Conservation (phyloP, 1,140 invertebrate species). For the Camponotus floridanus region DNA sequence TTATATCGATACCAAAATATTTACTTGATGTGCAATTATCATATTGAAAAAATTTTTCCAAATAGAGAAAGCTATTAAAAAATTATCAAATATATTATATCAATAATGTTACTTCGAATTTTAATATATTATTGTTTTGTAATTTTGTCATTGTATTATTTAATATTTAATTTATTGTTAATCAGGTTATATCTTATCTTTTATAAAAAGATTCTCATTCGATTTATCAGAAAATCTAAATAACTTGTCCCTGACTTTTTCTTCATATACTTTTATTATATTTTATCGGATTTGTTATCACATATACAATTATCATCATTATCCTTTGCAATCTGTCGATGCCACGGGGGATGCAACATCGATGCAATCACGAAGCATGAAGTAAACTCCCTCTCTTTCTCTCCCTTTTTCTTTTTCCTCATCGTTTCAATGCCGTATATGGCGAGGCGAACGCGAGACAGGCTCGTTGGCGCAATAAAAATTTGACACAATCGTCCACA, state of each 20-base stretch:
- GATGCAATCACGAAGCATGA: not conserved
- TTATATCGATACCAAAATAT: not conserved
- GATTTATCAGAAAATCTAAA: not conserved
- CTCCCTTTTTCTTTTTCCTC: constrained; percentile 9
- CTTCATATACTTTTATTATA: not conserved
- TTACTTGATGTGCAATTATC: not conserved
- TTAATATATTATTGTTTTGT: not conserved
- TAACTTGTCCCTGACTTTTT: not conserved
- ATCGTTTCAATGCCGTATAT: constrained; percentile 63
- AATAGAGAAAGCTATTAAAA: not conserved
- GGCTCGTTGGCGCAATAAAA: constrained; percentile 80
- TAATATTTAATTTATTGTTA: not conserved
- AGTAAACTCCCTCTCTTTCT: not conserved
- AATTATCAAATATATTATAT: not conserved
- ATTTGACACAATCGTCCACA: constrained; percentile 81
- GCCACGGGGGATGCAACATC: not conserved
- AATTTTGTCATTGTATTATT: too few relatives aligned
- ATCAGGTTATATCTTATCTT: not conserved
- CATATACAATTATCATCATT: constrained; percentile 28
- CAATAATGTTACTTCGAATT: not conserved
- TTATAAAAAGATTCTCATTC: not conserved
- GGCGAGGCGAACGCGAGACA: constrained; percentile 74
- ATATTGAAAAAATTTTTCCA: not conserved
- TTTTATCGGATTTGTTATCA: constrained; percentile 33
- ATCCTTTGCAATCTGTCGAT: constrained; percentile 37